phyloP scores from a whole-genome alignment of 2,888 invertebrate genomes.

The Seladonia tumulorum region DNA sequence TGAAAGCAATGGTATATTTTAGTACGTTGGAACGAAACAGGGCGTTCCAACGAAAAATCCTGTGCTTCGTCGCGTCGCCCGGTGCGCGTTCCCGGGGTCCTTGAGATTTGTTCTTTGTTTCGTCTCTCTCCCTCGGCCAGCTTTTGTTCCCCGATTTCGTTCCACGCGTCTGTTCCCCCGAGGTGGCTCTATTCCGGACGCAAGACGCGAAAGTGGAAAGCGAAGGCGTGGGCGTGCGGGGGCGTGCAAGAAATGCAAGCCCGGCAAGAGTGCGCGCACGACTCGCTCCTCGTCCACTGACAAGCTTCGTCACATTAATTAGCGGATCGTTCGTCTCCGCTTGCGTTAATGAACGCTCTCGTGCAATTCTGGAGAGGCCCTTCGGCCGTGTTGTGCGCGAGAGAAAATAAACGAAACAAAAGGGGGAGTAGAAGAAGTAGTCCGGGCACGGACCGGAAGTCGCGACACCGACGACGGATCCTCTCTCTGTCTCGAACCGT shows the following conservation, averaged over 20 bases:
- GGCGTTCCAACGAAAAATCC: neutral
- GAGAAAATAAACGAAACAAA: conserved; percentile 62
- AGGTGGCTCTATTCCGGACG: neutral
- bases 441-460: conserved; percentile 40
- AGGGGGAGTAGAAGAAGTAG: conserved; percentile 24
- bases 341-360: conserved; percentile 70
- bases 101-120: neutral
- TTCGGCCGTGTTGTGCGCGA: conserved; percentile 55
- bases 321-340: conserved; percentile 68
- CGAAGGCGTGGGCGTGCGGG: conserved; percentile 12
- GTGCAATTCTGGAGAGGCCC: conserved; percentile 54
- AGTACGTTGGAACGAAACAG: neutral
- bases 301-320: conserved; percentile 75
- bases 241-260: conserved; percentile 43
- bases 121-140: neutral
- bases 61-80: neutral
- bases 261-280: conserved; percentile 41
- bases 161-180: neutral
- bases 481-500: conserved; percentile 11
- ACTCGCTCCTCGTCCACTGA: conserved; percentile 63
- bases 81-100: neutral
- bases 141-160: conserved; percentile 13
- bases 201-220: conserved; percentile 38
- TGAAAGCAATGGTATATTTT: neutral
- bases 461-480: conserved; percentile 7